Conservation (phyloP, 2,888 invertebrate species). For the Craniophora ligustri region DNA sequence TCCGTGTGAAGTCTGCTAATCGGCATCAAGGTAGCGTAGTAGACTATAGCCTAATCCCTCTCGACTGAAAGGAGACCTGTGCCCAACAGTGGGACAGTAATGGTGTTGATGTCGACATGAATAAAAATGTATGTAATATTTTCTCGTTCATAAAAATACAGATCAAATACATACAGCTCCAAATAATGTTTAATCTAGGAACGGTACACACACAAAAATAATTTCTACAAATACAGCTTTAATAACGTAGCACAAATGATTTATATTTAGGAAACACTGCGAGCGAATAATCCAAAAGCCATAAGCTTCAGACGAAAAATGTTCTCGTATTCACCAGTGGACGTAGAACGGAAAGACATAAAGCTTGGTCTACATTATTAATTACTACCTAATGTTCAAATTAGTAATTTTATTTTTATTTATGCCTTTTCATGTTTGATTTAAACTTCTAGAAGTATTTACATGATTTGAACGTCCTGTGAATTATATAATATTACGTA, state of each 20-base stretch:
- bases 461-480: too few relatives aligned
- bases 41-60: too few relatives aligned
- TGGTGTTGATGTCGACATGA: too few relatives aligned
- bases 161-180: conserved; percentile 12
- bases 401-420: not conserved
- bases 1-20: too few relatives aligned
- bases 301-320: conserved; percentile 84
- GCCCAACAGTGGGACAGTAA: too few relatives aligned
- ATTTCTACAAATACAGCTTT: conserved; percentile 47
- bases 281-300: conserved; percentile 81
- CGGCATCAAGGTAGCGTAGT: too few relatives aligned
- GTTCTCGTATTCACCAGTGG: conserved; percentile 71
- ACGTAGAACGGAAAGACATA: conserved; percentile 53
- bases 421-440: too few relatives aligned
- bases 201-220: conserved; percentile 39
- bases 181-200: conserved; percentile 27
- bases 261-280: conserved; percentile 65
- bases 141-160: not conserved
- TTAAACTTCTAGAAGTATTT: too few relatives aligned
- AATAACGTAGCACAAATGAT: conserved; percentile 55
- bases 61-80: too few relatives aligned
- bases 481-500: too few relatives aligned
- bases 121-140: not conserved
- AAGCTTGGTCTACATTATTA: conserved; percentile 56
- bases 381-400: conserved; percentile 16